A percentile compares a stretch with the other conserved stretches of the same genome.
phyloP scores from a whole-genome alignment of 2,797 vertebrate genomes.

The Sarcophilus harrisii region DNA sequence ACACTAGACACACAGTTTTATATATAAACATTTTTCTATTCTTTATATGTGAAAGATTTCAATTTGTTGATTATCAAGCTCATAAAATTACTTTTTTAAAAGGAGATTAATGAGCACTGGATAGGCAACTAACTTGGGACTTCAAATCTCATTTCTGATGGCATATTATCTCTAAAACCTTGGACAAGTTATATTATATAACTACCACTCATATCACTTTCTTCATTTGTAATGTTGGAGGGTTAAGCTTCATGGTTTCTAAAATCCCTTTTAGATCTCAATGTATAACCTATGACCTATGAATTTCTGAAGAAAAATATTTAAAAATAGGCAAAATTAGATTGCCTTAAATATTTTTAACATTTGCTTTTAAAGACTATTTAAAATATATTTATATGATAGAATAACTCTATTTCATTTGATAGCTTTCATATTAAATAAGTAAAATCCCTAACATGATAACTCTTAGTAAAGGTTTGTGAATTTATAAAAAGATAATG shows the following conservation, averaged over 20 bases:
- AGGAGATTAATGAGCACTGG: not conserved
- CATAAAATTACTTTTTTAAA: not conserved
- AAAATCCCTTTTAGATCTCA: not conserved
- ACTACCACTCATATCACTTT: not conserved
- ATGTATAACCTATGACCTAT: not conserved
- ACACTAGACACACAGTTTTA: not conserved
- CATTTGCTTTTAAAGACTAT: slow-evolving; percentile 34
- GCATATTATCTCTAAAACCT: not conserved
- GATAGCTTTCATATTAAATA: not conserved
- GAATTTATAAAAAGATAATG: slow-evolving; percentile 1
- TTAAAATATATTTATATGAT: not conserved
- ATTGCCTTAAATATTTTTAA: not conserved
- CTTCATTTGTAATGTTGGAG: not conserved
- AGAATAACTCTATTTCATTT: slow-evolving; percentile 5
- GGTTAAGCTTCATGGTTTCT: not conserved
- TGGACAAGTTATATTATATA: not conserved
- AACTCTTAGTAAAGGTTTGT: slow-evolving; percentile 31
- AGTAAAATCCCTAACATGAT: not conserved
- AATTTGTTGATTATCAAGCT: not conserved
- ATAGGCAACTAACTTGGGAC: not conserved
- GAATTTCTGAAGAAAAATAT: not conserved
- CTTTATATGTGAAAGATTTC: not conserved
- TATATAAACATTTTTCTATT: not conserved
- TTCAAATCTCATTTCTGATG: not conserved
- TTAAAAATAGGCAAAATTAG: not conserved